These are phyloP conservation scores for Platygyra sinensis DNA, from an alignment of 64 coral and sea anemone genomes.

Conservation along the genomic window DNA sequence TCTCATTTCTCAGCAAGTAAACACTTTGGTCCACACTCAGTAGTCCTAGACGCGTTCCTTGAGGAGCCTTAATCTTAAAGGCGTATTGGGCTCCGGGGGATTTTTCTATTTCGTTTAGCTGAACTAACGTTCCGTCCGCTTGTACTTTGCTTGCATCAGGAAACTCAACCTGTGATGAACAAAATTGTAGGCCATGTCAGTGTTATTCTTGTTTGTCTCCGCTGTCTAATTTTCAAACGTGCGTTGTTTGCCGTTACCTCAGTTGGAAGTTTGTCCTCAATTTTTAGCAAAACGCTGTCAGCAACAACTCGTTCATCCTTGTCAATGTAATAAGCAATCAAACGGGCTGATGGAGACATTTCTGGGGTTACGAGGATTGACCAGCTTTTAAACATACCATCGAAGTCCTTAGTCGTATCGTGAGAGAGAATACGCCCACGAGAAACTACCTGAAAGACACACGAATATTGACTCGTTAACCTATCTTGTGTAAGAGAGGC, in stretches of 20 bases:
- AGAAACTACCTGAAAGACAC: conserved; percentile 67
- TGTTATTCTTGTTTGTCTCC: no score
- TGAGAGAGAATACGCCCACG: conserved; percentile 72
- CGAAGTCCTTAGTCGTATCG: conserved; percentile 25
- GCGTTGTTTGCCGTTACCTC: conserved; percentile 32
- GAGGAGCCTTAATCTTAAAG: conserved; percentile 33
- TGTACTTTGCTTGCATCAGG: not conserved
- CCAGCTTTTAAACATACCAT: conserved; percentile 81
- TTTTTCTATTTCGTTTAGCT: conserved; percentile 16
- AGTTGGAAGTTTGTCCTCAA: conserved; percentile 77
- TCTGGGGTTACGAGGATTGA: conserved; percentile 52
- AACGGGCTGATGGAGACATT: conserved; percentile 88
- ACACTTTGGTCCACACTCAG: conserved; percentile 86
- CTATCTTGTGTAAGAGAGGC: no score
- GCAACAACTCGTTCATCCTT: conserved; percentile 52
- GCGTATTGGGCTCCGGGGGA: not conserved
- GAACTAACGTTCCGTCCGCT: not conserved
- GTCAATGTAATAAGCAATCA: conserved; percentile 74
- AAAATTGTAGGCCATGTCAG: not conserved
- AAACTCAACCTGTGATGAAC: conserved; percentile 26
- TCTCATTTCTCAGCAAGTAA: conserved; percentile 84
- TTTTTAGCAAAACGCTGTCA: conserved; percentile 75
- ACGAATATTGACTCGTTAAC: no score
- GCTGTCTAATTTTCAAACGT: not conserved
- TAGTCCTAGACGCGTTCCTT: conserved; percentile 64